Evolutionary conservation across 2,113 vertebrate genomes (phyloP).

Genomic region (Corythoichthys haematopterus): DNA sequence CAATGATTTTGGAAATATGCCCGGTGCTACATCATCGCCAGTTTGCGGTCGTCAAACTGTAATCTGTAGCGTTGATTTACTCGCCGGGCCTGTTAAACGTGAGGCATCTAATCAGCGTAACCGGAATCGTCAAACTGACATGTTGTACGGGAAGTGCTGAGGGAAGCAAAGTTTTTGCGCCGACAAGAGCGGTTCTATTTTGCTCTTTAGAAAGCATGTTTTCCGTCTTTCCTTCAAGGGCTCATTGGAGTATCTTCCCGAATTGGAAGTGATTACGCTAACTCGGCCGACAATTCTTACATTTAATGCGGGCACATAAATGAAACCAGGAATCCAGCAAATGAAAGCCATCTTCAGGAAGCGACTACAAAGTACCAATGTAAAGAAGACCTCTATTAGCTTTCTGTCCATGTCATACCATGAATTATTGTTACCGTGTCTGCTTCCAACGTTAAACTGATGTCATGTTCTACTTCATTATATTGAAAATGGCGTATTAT

Average conservation of each 20-base stretch:
- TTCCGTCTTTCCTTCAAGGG: too few relatives aligned
- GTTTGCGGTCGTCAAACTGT: constrained; percentile 47
- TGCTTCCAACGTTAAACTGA: constrained; percentile 18
- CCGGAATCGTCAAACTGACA: constrained; percentile 27
- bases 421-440: constrained; percentile 18
- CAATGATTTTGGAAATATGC: constrained; percentile 24
- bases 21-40: constrained; percentile 37
- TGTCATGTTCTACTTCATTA: constrained; percentile 31
- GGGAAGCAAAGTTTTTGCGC: not conserved
- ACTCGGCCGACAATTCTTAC: too few relatives aligned
- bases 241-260: too few relatives aligned
- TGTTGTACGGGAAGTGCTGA: constrained; percentile 17
- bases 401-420: constrained; percentile 8
- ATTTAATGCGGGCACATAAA: not conserved
- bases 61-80: constrained; percentile 44
- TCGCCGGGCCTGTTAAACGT: constrained; percentile 31
- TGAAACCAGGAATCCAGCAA: not conserved
- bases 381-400: not conserved
- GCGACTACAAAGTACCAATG: constrained; percentile 4
- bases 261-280: too few relatives aligned
- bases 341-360: not conserved
- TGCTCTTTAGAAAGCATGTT: too few relatives aligned
- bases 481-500: constrained; percentile 28
- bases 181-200: too few relatives aligned
- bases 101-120: constrained; percentile 42